A percentile compares a stretch with the other conserved stretches of the same genome.
phyloP scores from a whole-genome alignment of 2,888 invertebrate genomes.

The Boloria euphrosyne region DNA sequence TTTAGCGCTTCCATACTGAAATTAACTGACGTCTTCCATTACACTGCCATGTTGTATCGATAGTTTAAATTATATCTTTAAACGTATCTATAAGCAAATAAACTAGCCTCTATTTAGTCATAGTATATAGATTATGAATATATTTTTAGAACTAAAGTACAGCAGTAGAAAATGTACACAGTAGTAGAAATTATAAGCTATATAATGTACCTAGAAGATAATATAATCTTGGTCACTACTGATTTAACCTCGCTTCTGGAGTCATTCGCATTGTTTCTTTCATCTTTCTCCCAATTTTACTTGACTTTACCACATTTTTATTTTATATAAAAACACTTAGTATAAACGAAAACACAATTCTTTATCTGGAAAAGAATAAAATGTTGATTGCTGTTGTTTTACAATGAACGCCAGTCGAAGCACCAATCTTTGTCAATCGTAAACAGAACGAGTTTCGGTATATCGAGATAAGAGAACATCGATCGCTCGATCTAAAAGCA shows the following conservation, averaged over 20 bases:
- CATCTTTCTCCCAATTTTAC: neutral
- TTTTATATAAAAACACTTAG: too few relatives aligned
- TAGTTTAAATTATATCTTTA: slow-evolving; percentile 22
- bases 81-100: slow-evolving; percentile 12
- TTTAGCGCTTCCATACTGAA: slow-evolving; percentile 30
- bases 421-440: slow-evolving; percentile 37
- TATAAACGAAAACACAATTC: neutral
- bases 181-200: too few relatives aligned
- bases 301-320: neutral
- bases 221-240: neutral
- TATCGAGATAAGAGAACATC: slow-evolving; percentile 41
- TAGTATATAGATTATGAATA: neutral
- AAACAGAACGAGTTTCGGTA: slow-evolving; percentile 39
- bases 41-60: slow-evolving; percentile 16
- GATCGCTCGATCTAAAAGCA: slow-evolving; percentile 38
- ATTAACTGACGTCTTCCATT: slow-evolving; percentile 29
- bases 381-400: slow-evolving; percentile 24
- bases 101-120: slow-evolving; percentile 2
- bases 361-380: slow-evolving; percentile 18
- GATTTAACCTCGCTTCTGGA: neutral
- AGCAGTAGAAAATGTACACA: neutral
- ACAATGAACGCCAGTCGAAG: slow-evolving; percentile 31
- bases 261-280: neutral
- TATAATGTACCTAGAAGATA: neutral
- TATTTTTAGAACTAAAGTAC: neutral